Percentiles rank a stretch among this genome's conserved stretches.
Evolutionary conservation across 2,888 invertebrate species (phyloP).

Genomic region (Tetragonula carbonaria): DNA sequence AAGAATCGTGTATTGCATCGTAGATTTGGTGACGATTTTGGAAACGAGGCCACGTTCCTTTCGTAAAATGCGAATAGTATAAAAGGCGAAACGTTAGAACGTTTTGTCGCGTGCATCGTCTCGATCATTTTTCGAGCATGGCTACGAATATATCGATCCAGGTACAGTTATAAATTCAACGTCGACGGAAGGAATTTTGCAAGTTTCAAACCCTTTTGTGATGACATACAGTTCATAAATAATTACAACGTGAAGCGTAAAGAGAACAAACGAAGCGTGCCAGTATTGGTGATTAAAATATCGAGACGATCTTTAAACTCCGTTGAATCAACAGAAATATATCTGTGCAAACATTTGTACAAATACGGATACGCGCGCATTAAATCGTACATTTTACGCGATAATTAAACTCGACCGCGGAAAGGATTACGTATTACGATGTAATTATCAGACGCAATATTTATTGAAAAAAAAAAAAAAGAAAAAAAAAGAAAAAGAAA

Average conservation of each 20-base stretch:
- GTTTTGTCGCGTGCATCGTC: not conserved
- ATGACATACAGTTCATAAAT: not conserved
- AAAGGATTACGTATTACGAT: no score
- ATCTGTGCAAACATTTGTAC: not conserved
- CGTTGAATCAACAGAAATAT: not conserved
- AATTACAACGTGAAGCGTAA: not conserved
- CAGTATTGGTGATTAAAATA: not conserved
- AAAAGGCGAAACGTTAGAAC: not conserved
- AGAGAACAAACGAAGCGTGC: not conserved
- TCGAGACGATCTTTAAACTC: not conserved
- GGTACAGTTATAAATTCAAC: conserved; percentile 19
- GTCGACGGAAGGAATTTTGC: not conserved
- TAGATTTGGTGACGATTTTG: no score
- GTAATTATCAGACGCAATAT: not conserved
- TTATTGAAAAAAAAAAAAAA: not conserved
- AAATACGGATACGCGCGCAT: not conserved
- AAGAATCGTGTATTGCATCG: no score
- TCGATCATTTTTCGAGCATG: conserved; percentile 17
- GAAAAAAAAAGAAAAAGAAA: no score
- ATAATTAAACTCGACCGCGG: not conserved
- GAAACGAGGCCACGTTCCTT: no score
- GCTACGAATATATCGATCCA: not conserved
- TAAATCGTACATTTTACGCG: not conserved
- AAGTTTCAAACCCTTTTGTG: not conserved
- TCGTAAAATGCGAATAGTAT: not conserved